Percentiles rank a stretch among this genome's conserved stretches.
Conservation (phyloP, 2,888 invertebrate species). For the Cerastis rubricosa region DNA sequence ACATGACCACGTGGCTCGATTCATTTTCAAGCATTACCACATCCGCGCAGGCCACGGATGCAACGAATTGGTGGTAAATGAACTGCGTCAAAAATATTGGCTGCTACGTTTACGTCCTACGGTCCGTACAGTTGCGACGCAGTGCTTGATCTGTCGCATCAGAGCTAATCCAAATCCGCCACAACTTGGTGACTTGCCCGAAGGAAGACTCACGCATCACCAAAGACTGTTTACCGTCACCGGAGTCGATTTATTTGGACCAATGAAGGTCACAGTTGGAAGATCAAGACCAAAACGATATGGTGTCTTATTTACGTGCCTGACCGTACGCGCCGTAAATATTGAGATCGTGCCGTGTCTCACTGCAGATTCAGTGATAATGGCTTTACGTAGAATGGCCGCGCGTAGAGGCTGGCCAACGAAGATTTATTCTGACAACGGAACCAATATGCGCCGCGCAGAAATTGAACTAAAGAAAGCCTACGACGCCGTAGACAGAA, state of each 20-base stretch:
- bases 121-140: not conserved
- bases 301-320: conserved; percentile 3
- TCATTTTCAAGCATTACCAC: no score
- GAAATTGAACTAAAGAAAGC: not conserved
- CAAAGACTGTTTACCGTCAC: conserved; percentile 2
- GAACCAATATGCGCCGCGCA: not conserved
- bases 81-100: conserved; percentile 11
- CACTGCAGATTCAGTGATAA: not conserved
- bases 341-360: conserved; percentile 2
- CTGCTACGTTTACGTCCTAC: not conserved
- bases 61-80: conserved; percentile 3
- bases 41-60: not conserved
- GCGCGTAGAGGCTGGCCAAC: conserved; percentile 8
- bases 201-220: not conserved
- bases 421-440: conserved; percentile 1
- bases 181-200: not conserved
- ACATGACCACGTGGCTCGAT: no score
- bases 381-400: no score
- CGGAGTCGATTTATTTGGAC: not conserved
- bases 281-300: not conserved
- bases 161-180: conserved; percentile 1
- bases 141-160: not conserved
- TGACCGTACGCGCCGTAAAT: not conserved
- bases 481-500: not conserved
- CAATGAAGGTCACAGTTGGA: not conserved